Conservation (phyloP, 2,113 vertebrate genomes). For the Puma concolor region DNA sequence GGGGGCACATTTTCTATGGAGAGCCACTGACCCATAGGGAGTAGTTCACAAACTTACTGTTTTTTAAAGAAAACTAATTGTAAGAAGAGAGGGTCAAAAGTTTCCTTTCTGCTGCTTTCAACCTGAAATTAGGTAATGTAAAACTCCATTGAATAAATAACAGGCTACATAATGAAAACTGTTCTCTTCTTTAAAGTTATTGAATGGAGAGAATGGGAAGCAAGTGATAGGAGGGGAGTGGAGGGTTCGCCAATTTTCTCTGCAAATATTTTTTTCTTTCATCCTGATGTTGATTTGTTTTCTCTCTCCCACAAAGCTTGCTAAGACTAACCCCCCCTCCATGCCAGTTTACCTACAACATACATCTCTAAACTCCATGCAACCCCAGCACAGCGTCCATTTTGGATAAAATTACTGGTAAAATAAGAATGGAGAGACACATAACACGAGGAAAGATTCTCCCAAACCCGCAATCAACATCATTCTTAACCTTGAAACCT, state of each 20-base stretch:
- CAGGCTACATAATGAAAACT: slow-evolving; percentile 27
- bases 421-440: not conserved
- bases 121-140: not conserved
- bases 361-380: not conserved
- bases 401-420: not conserved
- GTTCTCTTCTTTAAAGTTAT: slow-evolving; percentile 4
- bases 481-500: not conserved
- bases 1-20: not conserved
- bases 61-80: slow-evolving; percentile 18
- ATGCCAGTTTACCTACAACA: not conserved
- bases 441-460: not conserved
- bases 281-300: not conserved
- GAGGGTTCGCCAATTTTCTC: not conserved
- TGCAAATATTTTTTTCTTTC: not conserved
- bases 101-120: slow-evolving; percentile 41
- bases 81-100: slow-evolving; percentile 40
- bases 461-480: not conserved
- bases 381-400: not conserved
- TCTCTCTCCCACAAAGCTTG: not conserved
- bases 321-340: not conserved
- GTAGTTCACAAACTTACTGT: not conserved
- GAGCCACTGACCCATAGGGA: not conserved
- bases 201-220: not conserved
- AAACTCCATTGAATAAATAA: slow-evolving; percentile 47
- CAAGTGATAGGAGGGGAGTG: not conserved